Conservation (phyloP, 2,888 invertebrate genomes). For the Chaetogeoica ovagalla region DNA sequence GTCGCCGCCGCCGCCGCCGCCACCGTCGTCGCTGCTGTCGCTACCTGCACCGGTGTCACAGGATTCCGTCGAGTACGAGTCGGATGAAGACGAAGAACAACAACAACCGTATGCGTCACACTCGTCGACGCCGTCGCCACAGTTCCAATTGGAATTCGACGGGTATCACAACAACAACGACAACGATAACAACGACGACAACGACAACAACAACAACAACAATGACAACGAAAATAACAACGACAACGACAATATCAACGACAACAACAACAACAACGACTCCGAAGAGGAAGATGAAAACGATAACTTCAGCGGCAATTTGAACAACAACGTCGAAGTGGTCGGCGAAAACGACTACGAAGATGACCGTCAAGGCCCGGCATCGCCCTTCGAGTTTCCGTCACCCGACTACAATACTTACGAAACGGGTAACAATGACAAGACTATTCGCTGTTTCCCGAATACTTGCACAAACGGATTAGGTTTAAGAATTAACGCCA, state of each 20-base stretch:
- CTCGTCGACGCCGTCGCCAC: not conserved
- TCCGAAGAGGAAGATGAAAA: not conserved
- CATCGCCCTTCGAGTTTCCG: constrained; percentile 59
- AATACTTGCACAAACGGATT: not conserved
- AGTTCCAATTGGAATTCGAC: not conserved
- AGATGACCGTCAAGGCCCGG: too few species aligned
- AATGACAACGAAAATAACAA: not conserved
- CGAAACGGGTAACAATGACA: not conserved
- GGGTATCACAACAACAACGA: not conserved
- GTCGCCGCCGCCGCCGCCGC: not conserved
- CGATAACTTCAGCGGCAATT: not conserved
- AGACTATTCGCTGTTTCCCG: not conserved
- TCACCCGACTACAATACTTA: constrained; percentile 56
- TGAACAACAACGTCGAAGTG: not conserved
- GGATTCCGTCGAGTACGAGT: constrained; percentile 54
- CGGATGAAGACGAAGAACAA: not conserved
- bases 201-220: not conserved
- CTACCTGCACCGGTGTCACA: constrained; percentile 55
- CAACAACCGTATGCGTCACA: not conserved
- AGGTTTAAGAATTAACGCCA: too few species aligned
- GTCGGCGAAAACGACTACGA: not conserved
- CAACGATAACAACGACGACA: not conserved
- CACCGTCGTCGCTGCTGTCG: too few species aligned
- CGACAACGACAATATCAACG: not conserved
- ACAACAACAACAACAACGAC: not conserved